Conservation (phyloP, 1,140 invertebrate species). For the Zelostemma sp. region DNA sequence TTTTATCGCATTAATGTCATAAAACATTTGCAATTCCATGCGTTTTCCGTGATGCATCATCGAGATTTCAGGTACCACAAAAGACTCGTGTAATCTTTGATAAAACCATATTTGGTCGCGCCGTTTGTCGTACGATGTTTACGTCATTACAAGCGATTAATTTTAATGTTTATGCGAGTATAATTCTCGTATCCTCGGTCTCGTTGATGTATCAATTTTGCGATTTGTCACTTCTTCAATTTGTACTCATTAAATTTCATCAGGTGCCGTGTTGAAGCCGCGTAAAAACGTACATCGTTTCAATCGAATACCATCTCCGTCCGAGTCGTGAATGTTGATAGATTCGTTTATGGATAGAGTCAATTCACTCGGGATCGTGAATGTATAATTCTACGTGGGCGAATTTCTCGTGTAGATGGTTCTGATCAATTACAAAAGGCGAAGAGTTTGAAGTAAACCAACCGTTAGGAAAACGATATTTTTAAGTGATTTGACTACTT, state of each 20-base stretch:
- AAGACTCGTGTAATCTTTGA: neutral
- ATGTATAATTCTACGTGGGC: constrained; percentile 22
- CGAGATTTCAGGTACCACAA: too few relatives aligned
- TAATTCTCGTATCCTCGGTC: too few relatives aligned
- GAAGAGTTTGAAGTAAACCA: constrained; percentile 23
- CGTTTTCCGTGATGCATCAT: neutral
- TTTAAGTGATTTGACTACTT: too few relatives aligned
- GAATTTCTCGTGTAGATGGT: constrained; percentile 20
- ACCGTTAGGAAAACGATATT: constrained; percentile 10
- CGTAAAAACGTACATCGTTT: too few relatives aligned
- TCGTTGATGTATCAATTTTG: too few relatives aligned
- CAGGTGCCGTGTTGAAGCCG: too few relatives aligned
- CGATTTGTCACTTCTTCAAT: too few relatives aligned
- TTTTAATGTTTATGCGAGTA: too few relatives aligned
- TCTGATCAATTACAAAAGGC: constrained; percentile 23
- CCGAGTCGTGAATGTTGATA: constrained; percentile 34
- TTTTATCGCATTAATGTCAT: neutral
- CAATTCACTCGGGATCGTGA: constrained; percentile 29
- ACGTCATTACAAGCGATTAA: neutral
- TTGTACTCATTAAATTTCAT: too few relatives aligned
- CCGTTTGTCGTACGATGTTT: neutral
- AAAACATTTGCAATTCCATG: neutral
- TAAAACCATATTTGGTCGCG: too few relatives aligned
- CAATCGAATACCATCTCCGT: constrained; percentile 44
- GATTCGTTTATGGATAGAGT: constrained; percentile 29